A percentile compares a stretch with the other conserved stretches of the same genome.
Conservation (phyloP, 1,140 invertebrate species). For the Bombus waltoni region DNA sequence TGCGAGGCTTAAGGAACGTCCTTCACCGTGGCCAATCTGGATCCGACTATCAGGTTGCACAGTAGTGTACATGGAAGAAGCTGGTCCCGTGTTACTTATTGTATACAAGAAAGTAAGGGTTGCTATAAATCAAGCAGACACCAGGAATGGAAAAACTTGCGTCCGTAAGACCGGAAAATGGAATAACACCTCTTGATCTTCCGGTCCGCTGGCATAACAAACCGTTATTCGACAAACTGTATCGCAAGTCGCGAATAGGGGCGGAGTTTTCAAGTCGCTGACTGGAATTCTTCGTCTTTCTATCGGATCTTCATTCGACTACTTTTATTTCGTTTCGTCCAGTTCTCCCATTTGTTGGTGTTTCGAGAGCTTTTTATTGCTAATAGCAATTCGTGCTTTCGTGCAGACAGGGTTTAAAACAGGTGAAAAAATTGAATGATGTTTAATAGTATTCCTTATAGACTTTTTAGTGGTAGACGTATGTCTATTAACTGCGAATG, state of each 20-base stretch:
- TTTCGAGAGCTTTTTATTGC: not conserved
- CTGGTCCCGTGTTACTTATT: conserved; percentile 33
- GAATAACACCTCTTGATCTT: conserved; percentile 56
- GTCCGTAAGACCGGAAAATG: conserved; percentile 46
- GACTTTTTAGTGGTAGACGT: too few relatives aligned
- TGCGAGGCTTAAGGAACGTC: conserved; percentile 68
- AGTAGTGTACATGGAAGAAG: conserved; percentile 31
- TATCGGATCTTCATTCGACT: not conserved
- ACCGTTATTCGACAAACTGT: conserved; percentile 9
- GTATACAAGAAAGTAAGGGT: conserved; percentile 48
- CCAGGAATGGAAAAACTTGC: conserved; percentile 68
- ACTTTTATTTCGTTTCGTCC: not conserved
- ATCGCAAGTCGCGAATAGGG: not conserved
- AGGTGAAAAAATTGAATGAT: not conserved
- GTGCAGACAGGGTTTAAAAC: not conserved
- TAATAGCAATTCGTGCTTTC: not conserved
- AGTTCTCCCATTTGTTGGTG: not conserved
- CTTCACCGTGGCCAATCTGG: conserved; percentile 44
- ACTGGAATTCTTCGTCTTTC: not conserved
- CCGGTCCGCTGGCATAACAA: not conserved
- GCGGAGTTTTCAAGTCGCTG: not conserved
- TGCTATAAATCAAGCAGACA: conserved; percentile 70
- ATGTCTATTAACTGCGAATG: too few relatives aligned
- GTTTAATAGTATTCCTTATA: not conserved
- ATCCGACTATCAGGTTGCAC: conserved; percentile 65